Evolutionary conservation across 1,140 invertebrate species (phyloP).

Genomic region (Eciton burchellii): DNA sequence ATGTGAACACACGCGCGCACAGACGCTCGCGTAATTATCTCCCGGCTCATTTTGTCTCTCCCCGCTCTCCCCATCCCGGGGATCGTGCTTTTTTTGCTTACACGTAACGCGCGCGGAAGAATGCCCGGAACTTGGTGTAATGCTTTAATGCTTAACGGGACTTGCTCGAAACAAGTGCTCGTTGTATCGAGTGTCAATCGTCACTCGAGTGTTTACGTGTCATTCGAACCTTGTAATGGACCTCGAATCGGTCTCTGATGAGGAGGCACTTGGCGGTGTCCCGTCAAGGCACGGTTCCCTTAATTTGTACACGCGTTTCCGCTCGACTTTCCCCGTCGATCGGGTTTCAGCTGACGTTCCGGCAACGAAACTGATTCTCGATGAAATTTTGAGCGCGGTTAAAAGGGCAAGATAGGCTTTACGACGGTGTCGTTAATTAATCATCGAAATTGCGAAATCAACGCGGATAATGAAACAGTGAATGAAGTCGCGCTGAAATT

Average conservation of each 20-base stretch:
- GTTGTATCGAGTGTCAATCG: slow-evolving; percentile 35
- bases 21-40: not conserved
- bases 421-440: too few species aligned
- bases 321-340: not conserved
- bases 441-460: too few species aligned
- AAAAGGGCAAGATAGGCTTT: too few species aligned
- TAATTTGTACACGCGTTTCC: slow-evolving; percentile 27
- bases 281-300: slow-evolving; percentile 26
- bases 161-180: slow-evolving; percentile 12
- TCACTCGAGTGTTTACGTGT: slow-evolving; percentile 36
- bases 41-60: not conserved
- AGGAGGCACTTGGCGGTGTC: slow-evolving; percentile 24
- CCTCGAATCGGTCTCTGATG: slow-evolving; percentile 42
- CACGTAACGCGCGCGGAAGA: not conserved
- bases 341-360: not conserved
- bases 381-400: not conserved
- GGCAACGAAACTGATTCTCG: not conserved
- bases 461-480: not conserved
- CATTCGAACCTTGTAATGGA: slow-evolving; percentile 39
- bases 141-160: slow-evolving; percentile 45
- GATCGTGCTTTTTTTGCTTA: not conserved
- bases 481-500: not conserved
- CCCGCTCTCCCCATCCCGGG: too few species aligned
- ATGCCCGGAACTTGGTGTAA: not conserved
- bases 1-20: not conserved